These are phyloP conservation scores for Xanthorhoe designata DNA, from an alignment of 2,888 invertebrate species.

Conservation along the genomic window DNA sequence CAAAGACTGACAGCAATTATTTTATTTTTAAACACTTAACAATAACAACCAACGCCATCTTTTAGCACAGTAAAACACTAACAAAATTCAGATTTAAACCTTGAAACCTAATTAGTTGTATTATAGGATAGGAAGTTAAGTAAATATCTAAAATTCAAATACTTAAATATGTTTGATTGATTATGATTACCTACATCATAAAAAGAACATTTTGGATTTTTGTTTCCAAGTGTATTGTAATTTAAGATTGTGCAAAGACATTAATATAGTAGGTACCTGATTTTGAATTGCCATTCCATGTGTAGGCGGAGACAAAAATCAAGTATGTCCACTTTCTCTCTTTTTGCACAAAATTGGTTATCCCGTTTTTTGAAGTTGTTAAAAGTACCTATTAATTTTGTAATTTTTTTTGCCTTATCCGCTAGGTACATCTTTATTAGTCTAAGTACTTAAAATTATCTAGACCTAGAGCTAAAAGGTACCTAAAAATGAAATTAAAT, in stretches of 20 bases:
- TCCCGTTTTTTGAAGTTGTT: background rate
- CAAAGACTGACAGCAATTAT: constrained; percentile 12
- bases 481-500: too few species aligned
- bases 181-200: too few species aligned
- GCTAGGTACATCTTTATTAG: too few species aligned
- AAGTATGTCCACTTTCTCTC: constrained; percentile 41
- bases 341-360: constrained; percentile 3
- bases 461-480: too few species aligned
- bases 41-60: constrained; percentile 63
- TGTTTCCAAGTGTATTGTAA: background rate
- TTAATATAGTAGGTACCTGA: constrained; percentile 6
- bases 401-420: too few species aligned
- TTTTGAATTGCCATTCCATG: constrained; percentile 33
- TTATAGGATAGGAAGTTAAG: background rate
- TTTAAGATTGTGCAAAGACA: constrained; percentile 5
- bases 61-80: constrained; percentile 46
- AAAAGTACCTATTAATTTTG: too few species aligned
- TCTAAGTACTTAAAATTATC: too few species aligned
- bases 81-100: constrained; percentile 44
- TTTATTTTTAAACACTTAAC: constrained; percentile 33
- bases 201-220: too few species aligned
- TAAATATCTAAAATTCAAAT: background rate
- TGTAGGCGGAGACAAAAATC: constrained; percentile 27
- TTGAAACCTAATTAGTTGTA: constrained; percentile 48
- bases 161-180: too few species aligned